phyloP scores from a whole-genome alignment of 2,113 vertebrate species.

The Lasiurus borealis region DNA sequence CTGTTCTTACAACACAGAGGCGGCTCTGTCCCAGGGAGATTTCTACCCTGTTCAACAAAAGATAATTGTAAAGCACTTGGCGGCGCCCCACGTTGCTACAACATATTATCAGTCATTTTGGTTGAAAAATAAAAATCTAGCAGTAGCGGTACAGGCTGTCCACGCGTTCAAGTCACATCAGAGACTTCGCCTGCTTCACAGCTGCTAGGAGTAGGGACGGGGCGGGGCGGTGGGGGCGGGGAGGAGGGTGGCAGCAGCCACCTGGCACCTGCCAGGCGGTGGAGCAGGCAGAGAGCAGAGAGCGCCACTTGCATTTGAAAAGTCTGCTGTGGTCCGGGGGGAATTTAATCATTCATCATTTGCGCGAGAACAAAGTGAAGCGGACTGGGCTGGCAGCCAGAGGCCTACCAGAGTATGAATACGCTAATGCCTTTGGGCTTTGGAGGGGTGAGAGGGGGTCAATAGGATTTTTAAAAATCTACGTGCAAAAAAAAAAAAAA shows the following conservation, averaged over 20 bases:
- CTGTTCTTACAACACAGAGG: slow-evolving; percentile 50
- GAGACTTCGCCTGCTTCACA: background rate
- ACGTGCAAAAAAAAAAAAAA: background rate
- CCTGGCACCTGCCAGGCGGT: background rate
- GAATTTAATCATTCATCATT: background rate
- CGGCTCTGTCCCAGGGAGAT: slow-evolving; percentile 29
- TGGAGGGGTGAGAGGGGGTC: too few species aligned
- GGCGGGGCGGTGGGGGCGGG: accelerated
- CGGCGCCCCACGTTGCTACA: background rate
- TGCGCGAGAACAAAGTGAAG: background rate
- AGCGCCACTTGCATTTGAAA: background rate
- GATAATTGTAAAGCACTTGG: slow-evolving; percentile 65
- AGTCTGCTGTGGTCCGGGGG: background rate
- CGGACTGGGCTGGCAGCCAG: background rate
- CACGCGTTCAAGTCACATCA: background rate
- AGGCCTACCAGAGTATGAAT: background rate
- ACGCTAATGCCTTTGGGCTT: background rate
- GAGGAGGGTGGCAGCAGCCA: background rate
- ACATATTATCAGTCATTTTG: slow-evolving; percentile 4
- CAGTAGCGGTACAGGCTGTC: background rate
- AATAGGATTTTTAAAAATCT: background rate
- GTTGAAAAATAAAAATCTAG: slow-evolving; percentile 43
- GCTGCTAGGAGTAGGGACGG: background rate
- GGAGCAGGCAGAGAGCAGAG: background rate
- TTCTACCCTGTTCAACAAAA: slow-evolving; percentile 46